phyloP scores from a whole-genome alignment of 1,140 invertebrate genomes.

The Neuroterus valhalla region DNA sequence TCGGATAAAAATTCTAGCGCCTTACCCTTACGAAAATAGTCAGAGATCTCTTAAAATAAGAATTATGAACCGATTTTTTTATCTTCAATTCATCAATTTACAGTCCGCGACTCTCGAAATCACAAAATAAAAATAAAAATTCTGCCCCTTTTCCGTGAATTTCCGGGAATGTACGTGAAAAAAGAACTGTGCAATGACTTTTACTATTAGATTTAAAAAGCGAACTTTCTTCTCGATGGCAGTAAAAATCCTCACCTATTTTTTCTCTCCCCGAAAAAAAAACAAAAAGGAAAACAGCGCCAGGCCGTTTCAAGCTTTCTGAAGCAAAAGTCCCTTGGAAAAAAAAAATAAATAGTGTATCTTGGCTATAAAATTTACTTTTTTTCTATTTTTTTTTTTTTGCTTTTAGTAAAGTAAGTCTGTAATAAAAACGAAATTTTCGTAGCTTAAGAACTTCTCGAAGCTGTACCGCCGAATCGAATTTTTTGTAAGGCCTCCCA shows the following conservation, averaged over 20 bases:
- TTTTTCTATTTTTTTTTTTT: not conserved
- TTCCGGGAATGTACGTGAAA: slow-evolving; percentile 20
- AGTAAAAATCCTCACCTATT: not conserved
- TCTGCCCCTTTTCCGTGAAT: slow-evolving; percentile 1
- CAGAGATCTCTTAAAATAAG: not conserved
- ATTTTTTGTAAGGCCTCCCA: not conserved
- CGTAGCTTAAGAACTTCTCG: not conserved
- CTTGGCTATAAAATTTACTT: not conserved
- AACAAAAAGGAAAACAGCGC: not conserved
- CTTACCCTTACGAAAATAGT: not conserved
- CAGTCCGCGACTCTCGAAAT: slow-evolving; percentile 9
- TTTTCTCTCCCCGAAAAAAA: not conserved
- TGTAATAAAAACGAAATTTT: not conserved
- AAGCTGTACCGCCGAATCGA: slow-evolving; percentile 23
- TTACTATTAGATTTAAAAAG: slow-evolving; percentile 22
- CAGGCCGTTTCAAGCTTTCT: not conserved
- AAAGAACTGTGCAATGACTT: slow-evolving; percentile 22
- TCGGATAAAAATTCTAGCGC: not conserved
- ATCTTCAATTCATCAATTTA: not conserved
- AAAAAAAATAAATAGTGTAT: not conserved
- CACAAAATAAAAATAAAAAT: not conserved
- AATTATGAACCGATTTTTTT: not conserved
- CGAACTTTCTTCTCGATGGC: not conserved
- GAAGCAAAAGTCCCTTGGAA: not conserved
- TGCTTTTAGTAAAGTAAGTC: not conserved